phyloP scores from a whole-genome alignment of 2,888 invertebrate species.

The Chouioia cunea region DNA sequence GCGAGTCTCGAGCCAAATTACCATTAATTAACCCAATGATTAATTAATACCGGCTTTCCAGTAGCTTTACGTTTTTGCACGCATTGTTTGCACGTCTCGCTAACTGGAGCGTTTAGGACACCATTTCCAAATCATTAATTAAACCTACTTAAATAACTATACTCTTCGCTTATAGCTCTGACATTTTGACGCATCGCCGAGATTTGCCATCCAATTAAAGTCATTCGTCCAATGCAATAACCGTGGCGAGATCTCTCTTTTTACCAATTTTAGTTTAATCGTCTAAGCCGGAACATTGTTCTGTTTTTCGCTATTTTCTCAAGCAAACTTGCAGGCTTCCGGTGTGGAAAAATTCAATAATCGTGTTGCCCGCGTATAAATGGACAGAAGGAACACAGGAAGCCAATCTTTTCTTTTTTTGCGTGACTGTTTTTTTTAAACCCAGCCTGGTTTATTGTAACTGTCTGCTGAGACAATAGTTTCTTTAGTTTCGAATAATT shows the following conservation, averaged over 20 bases:
- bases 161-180: no score
- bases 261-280: no score
- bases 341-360: constrained; percentile 35
- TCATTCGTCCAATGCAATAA: no score
- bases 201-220: no score
- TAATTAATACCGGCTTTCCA: constrained; percentile 15
- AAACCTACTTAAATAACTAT: no score
- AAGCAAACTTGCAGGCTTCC: constrained; percentile 14
- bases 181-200: no score
- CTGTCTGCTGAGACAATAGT: constrained; percentile 33
- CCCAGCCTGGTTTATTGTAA: constrained; percentile 34
- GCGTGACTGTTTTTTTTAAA: constrained; percentile 34
- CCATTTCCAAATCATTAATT: no score
- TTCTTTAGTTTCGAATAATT: constrained; percentile 40
- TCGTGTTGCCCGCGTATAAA: not conserved
- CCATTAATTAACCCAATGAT: constrained; percentile 29
- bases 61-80: no score
- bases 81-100: no score
- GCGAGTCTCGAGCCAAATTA: constrained; percentile 12
- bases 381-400: constrained; percentile 30
- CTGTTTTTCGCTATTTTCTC: not conserved
- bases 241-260: no score
- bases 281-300: not conserved
- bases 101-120: no score
- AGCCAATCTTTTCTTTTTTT: constrained; percentile 21